Evolutionary conservation across 1,140 invertebrate genomes (phyloP), one percentile per base, ranked within the genome.

Genomic region (Drosophila equinoxialis): DNA sequence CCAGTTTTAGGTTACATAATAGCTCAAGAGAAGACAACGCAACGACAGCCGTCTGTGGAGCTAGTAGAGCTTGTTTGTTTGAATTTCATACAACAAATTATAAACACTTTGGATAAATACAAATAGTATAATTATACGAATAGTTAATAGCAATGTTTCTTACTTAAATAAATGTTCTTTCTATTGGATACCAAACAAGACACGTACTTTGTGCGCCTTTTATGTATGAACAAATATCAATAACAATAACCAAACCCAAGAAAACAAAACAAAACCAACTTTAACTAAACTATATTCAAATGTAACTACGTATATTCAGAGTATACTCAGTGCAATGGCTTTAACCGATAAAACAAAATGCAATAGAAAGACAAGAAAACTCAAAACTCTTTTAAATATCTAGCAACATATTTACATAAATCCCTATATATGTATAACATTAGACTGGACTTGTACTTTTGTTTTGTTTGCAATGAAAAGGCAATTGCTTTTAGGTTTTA

Each of bases 231-330:
- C 59, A 39, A 37, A 48, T 65, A 51, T 10, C 39, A 51, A 41
- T 35, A 51, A 41, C 37, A 30, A 66, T 33, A 64, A 41, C 54
- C 26, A 33, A 30, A 33, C n/a, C 13, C 6, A 51, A 23, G 1
- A 41, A 65, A 26, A 4, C 0, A 26, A 3, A 26, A 23, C 1
- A 26, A 26, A 39, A 45, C 48, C 70, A 70, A 73, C 70, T 63
- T 57, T 45, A 33, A 37, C 7, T 37, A 10, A 30, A 26, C 33
- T 57, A n/a, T 30, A 20, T 20, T 41, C 35, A 70, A 33, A 63
- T 30, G 30, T 26, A 30, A 63, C 75, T 77, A 77, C 75, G 67
- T 77, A 72, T 77, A 69, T 77, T 71, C 74, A 70, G 74, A 71
- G 67, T 77, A 72, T 77, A 69, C 74, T 71, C 74, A 70, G 71